phyloP scores from a whole-genome alignment of 2,113 vertebrate species.

The Macquaria ambigua region DNA sequence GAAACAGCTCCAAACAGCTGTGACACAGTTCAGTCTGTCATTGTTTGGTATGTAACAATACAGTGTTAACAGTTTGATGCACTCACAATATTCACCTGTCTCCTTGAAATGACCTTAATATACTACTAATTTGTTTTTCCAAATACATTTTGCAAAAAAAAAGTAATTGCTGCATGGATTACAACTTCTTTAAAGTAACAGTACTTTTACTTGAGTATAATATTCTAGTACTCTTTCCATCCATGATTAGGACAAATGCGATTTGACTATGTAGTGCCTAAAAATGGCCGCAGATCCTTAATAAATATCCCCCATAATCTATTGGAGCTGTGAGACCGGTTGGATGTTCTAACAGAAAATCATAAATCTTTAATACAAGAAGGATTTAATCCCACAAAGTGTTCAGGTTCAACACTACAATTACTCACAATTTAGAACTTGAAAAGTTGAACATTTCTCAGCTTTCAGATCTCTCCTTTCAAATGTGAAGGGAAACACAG shows the following conservation, averaged over 20 bases:
- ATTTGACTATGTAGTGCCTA: neutral
- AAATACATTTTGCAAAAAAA: neutral
- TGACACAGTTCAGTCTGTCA: no score
- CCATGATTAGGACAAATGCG: neutral
- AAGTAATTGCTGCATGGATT: no score
- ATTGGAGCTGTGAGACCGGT: neutral
- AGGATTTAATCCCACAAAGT: slow-evolving; percentile 12
- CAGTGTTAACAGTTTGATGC: neutral
- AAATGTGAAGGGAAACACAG: slow-evolving; percentile 13
- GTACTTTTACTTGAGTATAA: no score
- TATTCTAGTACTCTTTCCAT: no score
- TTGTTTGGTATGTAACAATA: neutral
- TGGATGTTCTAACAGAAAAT: slow-evolving; percentile 11
- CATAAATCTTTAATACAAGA: slow-evolving; percentile 2
- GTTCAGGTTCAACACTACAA: slow-evolving; percentile 6
- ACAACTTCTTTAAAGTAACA: no score
- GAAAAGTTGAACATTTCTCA: slow-evolving; percentile 21
- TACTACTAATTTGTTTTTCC: neutral
- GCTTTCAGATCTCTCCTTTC: no score
- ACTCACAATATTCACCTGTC: neutral
- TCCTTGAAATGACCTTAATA: neutral
- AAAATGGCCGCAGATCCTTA: neutral
- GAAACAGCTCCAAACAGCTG: neutral
- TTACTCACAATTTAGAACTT: slow-evolving; percentile 9
- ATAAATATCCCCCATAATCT: neutral